Percentiles rank a stretch among this genome's conserved stretches.
Conservation (phyloP, 1,140 invertebrate genomes). For the Drosophila bocqueti region DNA sequence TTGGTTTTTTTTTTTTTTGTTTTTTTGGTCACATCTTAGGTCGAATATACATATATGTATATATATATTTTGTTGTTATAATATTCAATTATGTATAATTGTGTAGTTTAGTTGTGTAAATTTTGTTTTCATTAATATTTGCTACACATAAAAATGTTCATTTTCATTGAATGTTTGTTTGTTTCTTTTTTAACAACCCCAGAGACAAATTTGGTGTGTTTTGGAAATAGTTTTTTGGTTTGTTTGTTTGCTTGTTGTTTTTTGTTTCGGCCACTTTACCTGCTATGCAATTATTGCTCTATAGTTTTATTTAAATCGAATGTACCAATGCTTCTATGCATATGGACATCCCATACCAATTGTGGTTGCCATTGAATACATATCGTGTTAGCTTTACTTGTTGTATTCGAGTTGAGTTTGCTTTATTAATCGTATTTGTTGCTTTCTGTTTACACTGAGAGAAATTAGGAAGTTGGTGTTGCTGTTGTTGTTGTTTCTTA, state of each 20-base stretch:
- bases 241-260: conserved; percentile 6
- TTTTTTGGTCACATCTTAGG: conserved; percentile 72
- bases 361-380: conserved; percentile 19
- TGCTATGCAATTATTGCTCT: conserved; percentile 44
- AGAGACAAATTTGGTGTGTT: conserved; percentile 34
- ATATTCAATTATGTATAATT: conserved; percentile 66
- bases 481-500: conserved; percentile 18
- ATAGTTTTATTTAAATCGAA: conserved; percentile 30
- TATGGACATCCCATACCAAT: conserved; percentile 13
- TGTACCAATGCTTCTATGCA: conserved; percentile 9
- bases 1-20: conserved; percentile 23
- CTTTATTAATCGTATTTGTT: conserved; percentile 41
- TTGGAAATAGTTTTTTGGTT: conserved; percentile 27
- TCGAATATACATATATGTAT: conserved; percentile 51
- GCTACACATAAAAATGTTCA: conserved; percentile 64
- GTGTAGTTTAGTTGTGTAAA: conserved; percentile 38
- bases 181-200: conserved; percentile 28
- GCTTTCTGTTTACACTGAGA: conserved; percentile 65
- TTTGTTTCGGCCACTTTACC: conserved; percentile 12
- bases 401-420: conserved; percentile 10
- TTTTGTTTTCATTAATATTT: conserved; percentile 53
- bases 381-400: conserved; percentile 23
- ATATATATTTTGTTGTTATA: conserved; percentile 40
- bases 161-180: conserved; percentile 14
- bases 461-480: conserved; percentile 78